phyloP scores from a whole-genome alignment of 2,888 invertebrate species.

The Leucophora obtusa region DNA sequence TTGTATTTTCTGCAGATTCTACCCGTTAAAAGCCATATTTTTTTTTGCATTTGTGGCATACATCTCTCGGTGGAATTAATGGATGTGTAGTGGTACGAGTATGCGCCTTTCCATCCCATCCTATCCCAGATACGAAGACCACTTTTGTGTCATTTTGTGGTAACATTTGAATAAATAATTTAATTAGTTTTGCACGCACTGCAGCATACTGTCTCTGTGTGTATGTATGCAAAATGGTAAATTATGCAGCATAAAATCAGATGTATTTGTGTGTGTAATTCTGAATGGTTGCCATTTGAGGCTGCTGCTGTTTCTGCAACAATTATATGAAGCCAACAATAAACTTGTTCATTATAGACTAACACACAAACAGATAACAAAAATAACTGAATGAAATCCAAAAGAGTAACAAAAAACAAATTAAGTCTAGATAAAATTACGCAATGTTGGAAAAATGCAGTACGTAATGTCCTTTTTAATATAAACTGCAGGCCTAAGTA shows the following conservation, averaged over 20 bases:
- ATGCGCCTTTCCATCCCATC: conserved; percentile 42
- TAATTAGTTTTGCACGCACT: conserved; percentile 65
- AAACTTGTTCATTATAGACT: conserved; percentile 34
- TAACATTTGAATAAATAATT: conserved; percentile 67
- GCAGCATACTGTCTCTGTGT: conserved; percentile 48
- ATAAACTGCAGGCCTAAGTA: not conserved
- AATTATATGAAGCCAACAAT: conserved; percentile 36
- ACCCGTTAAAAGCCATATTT: conserved; percentile 51
- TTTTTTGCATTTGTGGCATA: conserved; percentile 41
- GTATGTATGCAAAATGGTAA: conserved; percentile 14
- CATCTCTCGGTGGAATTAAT: conserved; percentile 17
- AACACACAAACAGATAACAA: conserved; percentile 11
- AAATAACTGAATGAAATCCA: conserved; percentile 48
- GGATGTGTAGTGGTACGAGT: conserved; percentile 25
- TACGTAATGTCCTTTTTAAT: conserved; percentile 1
- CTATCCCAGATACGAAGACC: conserved; percentile 46
- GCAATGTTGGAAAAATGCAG: conserved; percentile 38
- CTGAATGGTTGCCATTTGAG: not conserved
- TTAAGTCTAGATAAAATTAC: conserved; percentile 45
- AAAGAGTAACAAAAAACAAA: conserved; percentile 48
- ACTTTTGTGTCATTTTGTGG: conserved; percentile 64
- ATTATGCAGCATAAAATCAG: conserved; percentile 51
- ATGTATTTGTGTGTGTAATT: conserved; percentile 12
- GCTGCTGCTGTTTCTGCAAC: conserved; percentile 14
- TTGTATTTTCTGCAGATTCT: conserved; percentile 26